Evolutionary conservation across 1,140 invertebrate genomes (phyloP).

Genomic region (Nebria ingens): DNA sequence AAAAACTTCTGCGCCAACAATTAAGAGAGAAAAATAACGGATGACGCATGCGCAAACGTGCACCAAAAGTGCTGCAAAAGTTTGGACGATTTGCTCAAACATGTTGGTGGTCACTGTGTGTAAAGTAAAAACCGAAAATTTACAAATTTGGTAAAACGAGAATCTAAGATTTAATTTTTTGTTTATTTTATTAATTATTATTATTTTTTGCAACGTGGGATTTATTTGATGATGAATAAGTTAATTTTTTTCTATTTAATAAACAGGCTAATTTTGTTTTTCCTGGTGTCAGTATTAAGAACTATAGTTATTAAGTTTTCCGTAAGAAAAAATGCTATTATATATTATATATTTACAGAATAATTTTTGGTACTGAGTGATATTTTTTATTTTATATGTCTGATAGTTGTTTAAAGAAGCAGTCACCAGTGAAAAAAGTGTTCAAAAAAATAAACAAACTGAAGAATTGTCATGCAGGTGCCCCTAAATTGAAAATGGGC

Average conservation of each 20-base stretch:
- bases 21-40: too few species aligned
- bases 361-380: conserved; percentile 1
- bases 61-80: too few species aligned
- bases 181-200: background rate
- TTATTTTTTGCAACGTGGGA: background rate
- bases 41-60: too few species aligned
- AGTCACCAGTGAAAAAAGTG: background rate
- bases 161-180: background rate
- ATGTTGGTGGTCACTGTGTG: background rate
- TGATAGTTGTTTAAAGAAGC: background rate
- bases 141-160: background rate
- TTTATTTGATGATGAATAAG: background rate
- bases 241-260: background rate
- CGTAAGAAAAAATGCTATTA: background rate
- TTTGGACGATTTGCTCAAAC: too few species aligned
- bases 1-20: background rate
- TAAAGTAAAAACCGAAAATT: background rate
- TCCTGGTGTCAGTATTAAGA: conserved; percentile 7
- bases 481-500: background rate
- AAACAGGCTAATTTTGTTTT: background rate
- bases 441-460: too few species aligned
- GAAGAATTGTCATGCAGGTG: background rate
- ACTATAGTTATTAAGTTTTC: background rate
- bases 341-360: conserved; percentile 2
- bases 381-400: conserved; percentile 8